A percentile compares a stretch with the other conserved stretches of the same genome.
Evolutionary conservation across 1,140 invertebrate species (phyloP).

Genomic region (Calephelis nemesis): DNA sequence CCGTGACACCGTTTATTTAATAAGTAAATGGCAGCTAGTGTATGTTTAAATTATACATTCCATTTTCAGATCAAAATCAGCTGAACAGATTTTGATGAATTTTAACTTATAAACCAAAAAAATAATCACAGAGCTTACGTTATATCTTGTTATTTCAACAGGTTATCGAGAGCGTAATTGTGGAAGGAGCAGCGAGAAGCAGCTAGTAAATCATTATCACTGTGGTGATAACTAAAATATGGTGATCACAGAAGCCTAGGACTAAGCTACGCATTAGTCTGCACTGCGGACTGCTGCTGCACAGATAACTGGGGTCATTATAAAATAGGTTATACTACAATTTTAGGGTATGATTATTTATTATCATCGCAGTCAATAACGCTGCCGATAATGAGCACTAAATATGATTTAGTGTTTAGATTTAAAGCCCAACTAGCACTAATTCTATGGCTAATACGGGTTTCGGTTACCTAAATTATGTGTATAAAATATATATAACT

Average conservation of each 20-base stretch:
- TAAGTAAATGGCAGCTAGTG: too few relatives aligned
- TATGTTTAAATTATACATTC: too few relatives aligned
- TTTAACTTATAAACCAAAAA: too few relatives aligned
- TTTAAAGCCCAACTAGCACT: constrained; percentile 5
- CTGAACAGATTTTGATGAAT: too few relatives aligned
- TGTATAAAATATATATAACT: neutral
- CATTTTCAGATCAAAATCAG: too few relatives aligned
- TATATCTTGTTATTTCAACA: too few relatives aligned
- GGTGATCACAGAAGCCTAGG: constrained; percentile 1
- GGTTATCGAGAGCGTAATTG: too few relatives aligned
- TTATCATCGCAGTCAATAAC: constrained; percentile 19
- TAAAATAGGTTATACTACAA: constrained; percentile 18
- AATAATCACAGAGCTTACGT: too few relatives aligned
- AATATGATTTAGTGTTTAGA: constrained; percentile 19
- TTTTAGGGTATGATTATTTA: constrained; percentile 19
- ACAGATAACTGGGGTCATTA: constrained; percentile 9
- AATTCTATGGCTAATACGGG: constrained; percentile 15
- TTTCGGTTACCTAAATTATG: constrained; percentile 12
- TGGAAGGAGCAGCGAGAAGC: too few relatives aligned
- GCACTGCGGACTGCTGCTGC: constrained; percentile 2
- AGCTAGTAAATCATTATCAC: too few relatives aligned
- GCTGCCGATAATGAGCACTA: constrained; percentile 16
- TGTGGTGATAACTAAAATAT: neutral
- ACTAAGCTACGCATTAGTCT: constrained; percentile 4
- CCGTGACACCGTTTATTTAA: too few relatives aligned